A percentile compares a stretch with the other conserved stretches of the same genome.
Conservation (phyloP, 2,113 vertebrate genomes). For the Otis tarda region DNA sequence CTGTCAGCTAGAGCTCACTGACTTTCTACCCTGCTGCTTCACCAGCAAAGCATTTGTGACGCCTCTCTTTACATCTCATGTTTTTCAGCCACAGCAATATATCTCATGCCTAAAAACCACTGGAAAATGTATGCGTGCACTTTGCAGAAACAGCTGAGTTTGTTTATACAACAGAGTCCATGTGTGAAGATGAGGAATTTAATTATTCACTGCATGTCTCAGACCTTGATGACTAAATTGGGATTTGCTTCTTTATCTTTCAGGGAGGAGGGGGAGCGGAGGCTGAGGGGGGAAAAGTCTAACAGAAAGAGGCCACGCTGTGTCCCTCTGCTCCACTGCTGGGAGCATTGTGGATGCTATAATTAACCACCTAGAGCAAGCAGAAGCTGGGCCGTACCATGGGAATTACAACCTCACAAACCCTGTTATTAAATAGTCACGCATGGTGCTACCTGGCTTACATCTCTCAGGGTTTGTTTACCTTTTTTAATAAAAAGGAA, state of each 20-base stretch:
- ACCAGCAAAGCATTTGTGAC: not conserved
- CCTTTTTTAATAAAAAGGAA: not conserved
- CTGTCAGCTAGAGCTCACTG: not conserved
- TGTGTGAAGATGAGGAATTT: slow-evolving; percentile 46
- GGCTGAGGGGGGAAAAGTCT: not conserved
- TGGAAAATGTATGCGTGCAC: not conserved
- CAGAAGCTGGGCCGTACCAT: not conserved
- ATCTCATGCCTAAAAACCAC: not conserved
- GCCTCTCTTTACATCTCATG: not conserved
- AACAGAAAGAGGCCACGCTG: not conserved
- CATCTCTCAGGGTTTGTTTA: not conserved
- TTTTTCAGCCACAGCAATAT: not conserved
- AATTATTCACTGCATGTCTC: slow-evolving; percentile 65
- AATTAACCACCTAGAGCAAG: slow-evolving; percentile 30
- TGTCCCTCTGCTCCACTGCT: slow-evolving; percentile 12
- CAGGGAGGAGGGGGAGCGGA: not conserved
- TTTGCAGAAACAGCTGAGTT: slow-evolving; percentile 35
- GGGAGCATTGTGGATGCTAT: not conserved
- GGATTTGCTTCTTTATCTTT: slow-evolving; percentile 59
- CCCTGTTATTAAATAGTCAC: not conserved
- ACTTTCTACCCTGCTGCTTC: not conserved
- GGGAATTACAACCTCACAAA: slow-evolving; percentile 26
- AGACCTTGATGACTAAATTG: slow-evolving; percentile 64
- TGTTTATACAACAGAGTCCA: slow-evolving; percentile 45
- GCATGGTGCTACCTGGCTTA: not conserved